phyloP scores from a whole-genome alignment of 2,888 invertebrate species.

The Drosophila neutralis region DNA sequence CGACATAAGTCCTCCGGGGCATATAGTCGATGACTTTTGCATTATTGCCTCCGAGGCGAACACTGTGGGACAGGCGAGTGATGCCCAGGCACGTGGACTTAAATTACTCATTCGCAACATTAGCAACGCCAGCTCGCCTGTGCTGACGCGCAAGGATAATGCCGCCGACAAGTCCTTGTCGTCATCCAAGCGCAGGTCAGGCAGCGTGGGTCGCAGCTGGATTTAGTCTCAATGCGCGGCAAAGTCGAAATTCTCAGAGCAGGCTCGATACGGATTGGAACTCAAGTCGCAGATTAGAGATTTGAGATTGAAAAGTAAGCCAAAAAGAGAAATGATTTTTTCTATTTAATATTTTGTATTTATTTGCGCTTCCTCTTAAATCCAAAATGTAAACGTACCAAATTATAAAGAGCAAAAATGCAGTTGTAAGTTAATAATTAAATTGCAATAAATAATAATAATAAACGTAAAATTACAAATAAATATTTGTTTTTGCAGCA shows the following conservation, averaged over 20 bases:
- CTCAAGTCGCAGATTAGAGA: not conserved
- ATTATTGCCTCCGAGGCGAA: conserved; percentile 92
- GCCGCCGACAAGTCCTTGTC: conserved; percentile 67
- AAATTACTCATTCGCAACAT: conserved; percentile 93
- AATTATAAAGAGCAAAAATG: conserved; percentile 64
- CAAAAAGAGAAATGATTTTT: not conserved
- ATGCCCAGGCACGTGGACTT: conserved; percentile 90
- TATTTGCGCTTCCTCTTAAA: conserved; percentile 72
- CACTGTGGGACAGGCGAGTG: conserved; percentile 82
- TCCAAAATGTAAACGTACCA: conserved; percentile 63
- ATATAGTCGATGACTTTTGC: conserved; percentile 96
- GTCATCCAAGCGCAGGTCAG: conserved; percentile 81
- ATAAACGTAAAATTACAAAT: conserved; percentile 76
- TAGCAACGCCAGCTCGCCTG: conserved; percentile 90
- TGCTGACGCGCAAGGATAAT: conserved; percentile 89
- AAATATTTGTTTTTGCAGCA: conserved; percentile 71
- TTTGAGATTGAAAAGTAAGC: not conserved
- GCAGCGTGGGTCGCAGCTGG: conserved; percentile 84
- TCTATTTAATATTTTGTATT: conserved; percentile 55
- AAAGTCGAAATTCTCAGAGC: not conserved
- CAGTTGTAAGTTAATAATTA: conserved; percentile 69
- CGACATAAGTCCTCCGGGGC: conserved; percentile 90
- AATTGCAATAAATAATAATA: conserved; percentile 80
- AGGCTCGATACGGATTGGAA: not conserved
- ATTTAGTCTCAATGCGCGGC: conserved; percentile 58